These are phyloP conservation scores for Pyxicephalus adspersus DNA, from an alignment of 2,113 vertebrate species.

Conservation along the genomic window DNA sequence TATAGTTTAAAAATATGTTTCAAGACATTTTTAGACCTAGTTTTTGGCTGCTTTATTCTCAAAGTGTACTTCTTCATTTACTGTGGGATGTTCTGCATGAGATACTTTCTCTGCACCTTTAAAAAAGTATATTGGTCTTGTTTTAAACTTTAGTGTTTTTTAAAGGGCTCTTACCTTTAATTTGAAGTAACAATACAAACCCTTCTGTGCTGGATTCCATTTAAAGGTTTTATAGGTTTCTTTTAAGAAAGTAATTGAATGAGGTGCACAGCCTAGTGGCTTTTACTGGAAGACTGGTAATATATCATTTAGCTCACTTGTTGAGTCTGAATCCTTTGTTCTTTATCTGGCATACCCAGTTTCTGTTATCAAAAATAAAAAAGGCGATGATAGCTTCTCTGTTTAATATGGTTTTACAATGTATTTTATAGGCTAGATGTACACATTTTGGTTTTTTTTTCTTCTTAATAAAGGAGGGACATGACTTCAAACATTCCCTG, in stretches of 20 bases:
- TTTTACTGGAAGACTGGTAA: no score
- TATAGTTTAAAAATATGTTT: conserved; percentile 19
- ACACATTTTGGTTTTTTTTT: no score
- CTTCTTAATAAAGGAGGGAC: no score
- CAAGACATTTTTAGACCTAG: not conserved
- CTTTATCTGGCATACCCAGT: no score
- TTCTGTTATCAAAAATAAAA: no score
- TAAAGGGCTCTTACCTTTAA: not conserved
- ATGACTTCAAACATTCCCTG: no score
- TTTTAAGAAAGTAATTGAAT: not conserved
- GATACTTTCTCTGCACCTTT: not conserved
- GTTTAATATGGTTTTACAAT: no score
- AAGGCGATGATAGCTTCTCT: no score
- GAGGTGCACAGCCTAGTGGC: not conserved
- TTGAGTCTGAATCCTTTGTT: no score
- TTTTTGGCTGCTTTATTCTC: not conserved
- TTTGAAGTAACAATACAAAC: not conserved
- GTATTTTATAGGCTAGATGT: no score
- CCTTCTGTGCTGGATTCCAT: not conserved
- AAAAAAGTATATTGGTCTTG: not conserved
- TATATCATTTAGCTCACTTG: no score
- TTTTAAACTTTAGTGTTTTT: not conserved
- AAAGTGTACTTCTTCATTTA: not conserved
- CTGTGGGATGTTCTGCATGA: conserved; percentile 15
- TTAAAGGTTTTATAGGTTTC: conserved; percentile 3